These are phyloP conservation scores for Ophiothrix spiculata DNA, from an alignment of 35 echinoderm and acorn worm species.

Conservation along the genomic window DNA sequence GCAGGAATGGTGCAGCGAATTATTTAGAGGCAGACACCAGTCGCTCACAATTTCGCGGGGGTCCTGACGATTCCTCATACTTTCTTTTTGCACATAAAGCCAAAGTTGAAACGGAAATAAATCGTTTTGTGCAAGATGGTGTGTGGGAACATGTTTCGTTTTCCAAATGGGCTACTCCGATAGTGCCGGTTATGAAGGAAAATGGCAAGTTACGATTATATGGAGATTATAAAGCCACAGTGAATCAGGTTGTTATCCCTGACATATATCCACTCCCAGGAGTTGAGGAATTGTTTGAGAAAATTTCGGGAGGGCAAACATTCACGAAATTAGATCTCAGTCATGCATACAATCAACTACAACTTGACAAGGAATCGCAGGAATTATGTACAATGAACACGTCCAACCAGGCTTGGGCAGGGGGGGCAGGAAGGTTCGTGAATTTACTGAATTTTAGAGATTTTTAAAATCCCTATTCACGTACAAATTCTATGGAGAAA, in stretches of 20 bases:
- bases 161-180: conserved; percentile 50
- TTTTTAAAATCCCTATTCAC: no score
- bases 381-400: conserved; percentile 22
- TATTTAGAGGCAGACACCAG: no score
- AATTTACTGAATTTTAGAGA: no score
- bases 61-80: no score
- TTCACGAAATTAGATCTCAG: conserved; percentile 59
- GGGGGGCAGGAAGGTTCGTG: no score
- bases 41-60: no score
- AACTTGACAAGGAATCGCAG: conserved; percentile 29
- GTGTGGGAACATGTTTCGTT: conserved; percentile 34
- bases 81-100: conserved; percentile 56
- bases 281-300: conserved; percentile 34
- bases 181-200: conserved; percentile 48
- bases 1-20: no score
- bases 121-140: conserved; percentile 19
- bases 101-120: conserved; percentile 43
- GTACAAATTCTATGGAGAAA: no score
- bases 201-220: conserved; percentile 34
- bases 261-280: conserved; percentile 54
- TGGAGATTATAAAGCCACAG: conserved; percentile 60
- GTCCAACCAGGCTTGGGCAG: no score
- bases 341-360: conserved; percentile 52
- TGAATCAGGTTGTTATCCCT: conserved; percentile 25
- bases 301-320: no score